Conservation (phyloP, 2,797 vertebrate species). For the Cryptoblepharus egeriae region DNA sequence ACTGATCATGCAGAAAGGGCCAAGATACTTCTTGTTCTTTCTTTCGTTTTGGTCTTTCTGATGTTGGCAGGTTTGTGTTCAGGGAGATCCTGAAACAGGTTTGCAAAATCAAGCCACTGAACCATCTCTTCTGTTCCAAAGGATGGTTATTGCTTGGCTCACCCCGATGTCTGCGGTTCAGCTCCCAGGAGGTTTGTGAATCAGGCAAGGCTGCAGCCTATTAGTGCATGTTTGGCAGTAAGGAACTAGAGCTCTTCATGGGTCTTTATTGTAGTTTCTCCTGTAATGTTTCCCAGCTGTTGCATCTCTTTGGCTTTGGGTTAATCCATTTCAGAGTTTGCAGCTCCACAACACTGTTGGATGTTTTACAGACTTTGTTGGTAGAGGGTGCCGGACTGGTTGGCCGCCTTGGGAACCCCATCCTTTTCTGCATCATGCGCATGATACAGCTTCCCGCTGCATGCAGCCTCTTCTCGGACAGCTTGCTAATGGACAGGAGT, state of each 20-base stretch:
- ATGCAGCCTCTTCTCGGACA: neutral
- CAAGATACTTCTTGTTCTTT: neutral
- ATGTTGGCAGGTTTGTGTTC: neutral
- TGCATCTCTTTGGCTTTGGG: neutral
- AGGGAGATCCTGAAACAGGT: neutral
- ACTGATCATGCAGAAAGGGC: neutral
- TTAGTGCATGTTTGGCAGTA: neutral
- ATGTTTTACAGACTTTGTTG: neutral
- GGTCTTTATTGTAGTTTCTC: conserved; percentile 12
- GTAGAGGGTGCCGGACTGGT: neutral
- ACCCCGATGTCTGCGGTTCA: neutral
- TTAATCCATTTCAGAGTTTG: neutral
- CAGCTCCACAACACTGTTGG: neutral
- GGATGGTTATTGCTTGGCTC: neutral
- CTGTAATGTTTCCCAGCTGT: conserved; percentile 26
- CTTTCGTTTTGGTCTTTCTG: neutral
- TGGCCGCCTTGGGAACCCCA: neutral
- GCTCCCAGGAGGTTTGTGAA: neutral
- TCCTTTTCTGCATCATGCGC: neutral
- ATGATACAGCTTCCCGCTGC: neutral
- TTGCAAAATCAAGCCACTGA: conserved; percentile 1
- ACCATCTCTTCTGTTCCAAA: neutral
- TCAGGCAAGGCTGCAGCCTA: neutral
- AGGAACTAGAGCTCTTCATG: neutral
- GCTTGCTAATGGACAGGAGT: neutral